phyloP scores from a whole-genome alignment of 1,140 invertebrate species.

The Cydia strobilella region DNA sequence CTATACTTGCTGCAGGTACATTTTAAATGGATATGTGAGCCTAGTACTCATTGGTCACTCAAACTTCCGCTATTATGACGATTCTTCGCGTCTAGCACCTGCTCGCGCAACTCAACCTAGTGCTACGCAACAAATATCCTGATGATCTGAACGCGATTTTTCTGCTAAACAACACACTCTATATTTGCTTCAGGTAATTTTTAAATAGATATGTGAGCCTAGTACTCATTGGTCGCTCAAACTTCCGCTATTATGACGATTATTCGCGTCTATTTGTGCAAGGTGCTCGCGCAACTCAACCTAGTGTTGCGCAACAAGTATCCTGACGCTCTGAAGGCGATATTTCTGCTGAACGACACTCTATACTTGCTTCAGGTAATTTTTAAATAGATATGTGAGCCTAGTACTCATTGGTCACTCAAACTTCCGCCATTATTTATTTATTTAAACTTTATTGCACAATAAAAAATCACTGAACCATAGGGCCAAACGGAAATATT shows the following conservation, averaged over 20 bases:
- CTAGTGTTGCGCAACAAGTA: conserved; percentile 92
- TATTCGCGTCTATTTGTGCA: too few species aligned
- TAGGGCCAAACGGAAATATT: too few species aligned
- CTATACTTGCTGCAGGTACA: conserved; percentile 91
- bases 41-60: conserved; percentile 92
- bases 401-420: conserved; percentile 90
- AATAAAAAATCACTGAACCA: too few species aligned
- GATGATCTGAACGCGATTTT: conserved; percentile 92
- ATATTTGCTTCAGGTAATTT: conserved; percentile 88
- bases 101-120: conserved; percentile 91
- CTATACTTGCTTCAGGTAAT: conserved; percentile 90
- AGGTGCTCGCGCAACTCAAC: conserved; percentile 92
- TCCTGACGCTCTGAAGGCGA: conserved; percentile 88
- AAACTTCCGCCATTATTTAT: too few species aligned
- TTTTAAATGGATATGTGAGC: conserved; percentile 50
- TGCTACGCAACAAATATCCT: conserved; percentile 90
- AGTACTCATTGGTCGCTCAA: conserved; percentile 90
- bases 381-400: conserved; percentile 48
- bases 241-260: too few species aligned
- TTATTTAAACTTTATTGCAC: too few species aligned
- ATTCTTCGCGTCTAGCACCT: too few species aligned
- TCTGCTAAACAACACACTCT: conserved; percentile 95
- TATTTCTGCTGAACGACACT: conserved; percentile 94
- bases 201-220: conserved; percentile 49
- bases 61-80: too few species aligned